Conservation (phyloP, 2,113 vertebrate genomes). For the Psephotus haematonotus region DNA sequence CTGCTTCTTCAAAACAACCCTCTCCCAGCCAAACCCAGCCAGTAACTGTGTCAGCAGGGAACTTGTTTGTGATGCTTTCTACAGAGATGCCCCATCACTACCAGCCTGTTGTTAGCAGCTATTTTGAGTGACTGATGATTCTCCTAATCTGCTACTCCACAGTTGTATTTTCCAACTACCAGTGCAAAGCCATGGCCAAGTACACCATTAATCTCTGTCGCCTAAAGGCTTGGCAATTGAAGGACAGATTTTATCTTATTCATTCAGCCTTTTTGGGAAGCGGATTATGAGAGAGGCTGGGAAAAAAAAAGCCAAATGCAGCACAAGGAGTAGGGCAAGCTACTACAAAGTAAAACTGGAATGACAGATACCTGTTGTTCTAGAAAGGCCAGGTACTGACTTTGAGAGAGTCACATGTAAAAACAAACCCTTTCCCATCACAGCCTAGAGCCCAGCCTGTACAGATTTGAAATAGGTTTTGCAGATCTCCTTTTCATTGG, state of each 20-base stretch:
- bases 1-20: not conserved
- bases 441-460: not conserved
- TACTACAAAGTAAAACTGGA: conserved; percentile 3
- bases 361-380: conserved; percentile 19
- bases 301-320: conserved; percentile 12
- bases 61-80: not conserved
- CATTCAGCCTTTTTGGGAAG: not conserved
- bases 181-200: not conserved
- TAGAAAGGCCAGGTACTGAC: not conserved
- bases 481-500: not conserved
- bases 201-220: not conserved
- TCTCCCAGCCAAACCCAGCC: not conserved
- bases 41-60: not conserved
- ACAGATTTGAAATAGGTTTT: not conserved
- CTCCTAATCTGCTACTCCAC: not conserved
- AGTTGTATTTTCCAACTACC: not conserved
- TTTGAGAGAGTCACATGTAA: conserved; percentile 7
- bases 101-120: not conserved
- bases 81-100: not conserved
- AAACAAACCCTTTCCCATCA: not conserved
- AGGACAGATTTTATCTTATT: not conserved
- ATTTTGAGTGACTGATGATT: conserved; percentile 3
- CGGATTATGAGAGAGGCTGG: not conserved
- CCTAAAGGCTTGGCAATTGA: conserved; percentile 9
- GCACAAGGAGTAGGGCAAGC: not conserved